phyloP scores from a whole-genome alignment of 2,888 invertebrate genomes.

The Polymixis flavicincta region DNA sequence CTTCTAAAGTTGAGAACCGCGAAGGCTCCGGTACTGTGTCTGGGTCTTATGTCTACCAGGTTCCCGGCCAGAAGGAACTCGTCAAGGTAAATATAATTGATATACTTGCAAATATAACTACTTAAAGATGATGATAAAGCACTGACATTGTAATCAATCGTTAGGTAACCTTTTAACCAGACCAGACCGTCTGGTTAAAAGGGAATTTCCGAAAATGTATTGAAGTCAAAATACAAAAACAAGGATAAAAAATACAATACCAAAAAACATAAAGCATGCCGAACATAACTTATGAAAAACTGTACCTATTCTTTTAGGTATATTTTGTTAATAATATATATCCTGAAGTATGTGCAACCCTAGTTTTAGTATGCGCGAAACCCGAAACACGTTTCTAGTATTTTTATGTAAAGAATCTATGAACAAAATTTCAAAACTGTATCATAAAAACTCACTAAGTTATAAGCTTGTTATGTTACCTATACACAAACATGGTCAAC shows the following conservation, averaged over 20 bases:
- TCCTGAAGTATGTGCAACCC: not conserved
- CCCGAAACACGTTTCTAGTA: too few species aligned
- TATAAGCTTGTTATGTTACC: too few species aligned
- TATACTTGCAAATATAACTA: too few species aligned
- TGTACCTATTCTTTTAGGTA: not conserved
- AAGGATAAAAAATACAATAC: not conserved
- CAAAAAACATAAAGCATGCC: not conserved
- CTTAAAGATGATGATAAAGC: not conserved
- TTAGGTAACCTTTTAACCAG: too few species aligned
- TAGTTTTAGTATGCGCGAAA: too few species aligned
- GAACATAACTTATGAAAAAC: not conserved
- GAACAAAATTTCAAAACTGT: too few species aligned
- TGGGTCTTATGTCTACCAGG: conserved; percentile 93
- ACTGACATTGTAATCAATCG: not conserved
- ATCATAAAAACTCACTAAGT: too few species aligned
- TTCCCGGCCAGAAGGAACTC: conserved; percentile 87
- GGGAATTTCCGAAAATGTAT: too few species aligned
- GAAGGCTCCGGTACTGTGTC: conserved; percentile 92
- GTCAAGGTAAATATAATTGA: conserved; percentile 87
- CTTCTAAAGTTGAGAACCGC: conserved; percentile 93
- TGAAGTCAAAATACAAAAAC: not conserved
- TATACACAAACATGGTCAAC: too few species aligned
- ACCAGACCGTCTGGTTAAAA: not conserved
- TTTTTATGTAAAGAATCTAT: too few species aligned
- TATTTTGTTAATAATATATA: not conserved